phyloP scores from a whole-genome alignment of 37 sponge, comb jelly and placozoan genomes.

The Geodia barretti region DNA sequence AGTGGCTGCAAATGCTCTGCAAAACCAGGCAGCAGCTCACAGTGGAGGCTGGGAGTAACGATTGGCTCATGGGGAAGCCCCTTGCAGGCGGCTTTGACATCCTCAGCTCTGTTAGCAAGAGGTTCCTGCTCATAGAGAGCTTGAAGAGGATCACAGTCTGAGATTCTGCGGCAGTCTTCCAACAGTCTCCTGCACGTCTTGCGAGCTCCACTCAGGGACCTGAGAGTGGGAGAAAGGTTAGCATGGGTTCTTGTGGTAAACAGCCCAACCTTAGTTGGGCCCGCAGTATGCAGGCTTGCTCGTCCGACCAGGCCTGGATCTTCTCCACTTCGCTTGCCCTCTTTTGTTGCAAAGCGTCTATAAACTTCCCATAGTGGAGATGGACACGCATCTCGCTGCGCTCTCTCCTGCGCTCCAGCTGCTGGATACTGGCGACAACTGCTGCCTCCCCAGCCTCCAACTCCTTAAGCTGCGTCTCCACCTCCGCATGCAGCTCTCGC shows the following conservation, averaged over 20 bases:
- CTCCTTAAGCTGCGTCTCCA: conserved; percentile 4
- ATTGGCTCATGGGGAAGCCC: not conserved
- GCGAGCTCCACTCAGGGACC: not conserved
- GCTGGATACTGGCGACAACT: conserved; percentile 15
- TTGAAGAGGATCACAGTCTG: not conserved
- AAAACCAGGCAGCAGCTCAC: not conserved
- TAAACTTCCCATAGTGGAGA: conserved; percentile 5
- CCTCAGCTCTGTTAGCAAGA: not conserved
- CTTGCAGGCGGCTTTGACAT: not conserved
- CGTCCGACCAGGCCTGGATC: conserved; percentile 28
- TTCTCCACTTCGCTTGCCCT: conserved; percentile 18
- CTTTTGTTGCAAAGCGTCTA: conserved; percentile 3
- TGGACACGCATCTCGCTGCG: conserved; percentile 33
- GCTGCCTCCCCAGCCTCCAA: conserved; percentile 5
- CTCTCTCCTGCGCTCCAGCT: conserved; percentile 9
- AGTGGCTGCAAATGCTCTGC: not conserved
- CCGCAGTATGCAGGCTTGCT: conserved; percentile 37
- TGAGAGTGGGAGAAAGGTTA: no score
- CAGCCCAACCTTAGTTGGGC: conserved; percentile 61
- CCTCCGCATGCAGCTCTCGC: not conserved
- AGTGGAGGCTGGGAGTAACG: not conserved
- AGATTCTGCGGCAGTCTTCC: not conserved
- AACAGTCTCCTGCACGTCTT: not conserved
- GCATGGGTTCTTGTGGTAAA: no score
- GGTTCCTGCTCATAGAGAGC: not conserved